phyloP scores from a whole-genome alignment of 1,140 invertebrate genomes.

The Cydia amplana region DNA sequence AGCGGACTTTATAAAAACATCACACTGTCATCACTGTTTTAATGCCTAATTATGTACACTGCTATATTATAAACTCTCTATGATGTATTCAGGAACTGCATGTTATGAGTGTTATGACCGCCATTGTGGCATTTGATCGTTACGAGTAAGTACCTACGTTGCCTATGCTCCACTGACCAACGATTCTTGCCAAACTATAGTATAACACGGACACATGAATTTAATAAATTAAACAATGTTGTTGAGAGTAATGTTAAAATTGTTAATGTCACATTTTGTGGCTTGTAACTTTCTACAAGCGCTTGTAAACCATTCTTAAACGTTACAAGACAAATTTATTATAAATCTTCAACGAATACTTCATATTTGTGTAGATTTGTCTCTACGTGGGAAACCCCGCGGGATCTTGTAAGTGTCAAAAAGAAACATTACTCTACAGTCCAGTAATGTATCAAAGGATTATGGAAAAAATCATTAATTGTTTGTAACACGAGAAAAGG shows the following conservation, averaged over 20 bases:
- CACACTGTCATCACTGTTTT: too few relatives aligned
- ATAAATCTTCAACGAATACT: background rate
- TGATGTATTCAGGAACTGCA: too few relatives aligned
- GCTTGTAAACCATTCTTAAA: conserved; percentile 1
- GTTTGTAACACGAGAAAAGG: background rate
- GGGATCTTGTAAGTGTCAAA: conserved; percentile 2
- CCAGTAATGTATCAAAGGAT: background rate
- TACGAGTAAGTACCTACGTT: too few relatives aligned
- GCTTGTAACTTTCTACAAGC: background rate
- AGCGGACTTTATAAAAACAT: too few relatives aligned
- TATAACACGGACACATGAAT: background rate
- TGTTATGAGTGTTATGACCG: too few relatives aligned
- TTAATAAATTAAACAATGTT: background rate
- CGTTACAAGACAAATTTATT: background rate
- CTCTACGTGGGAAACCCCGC: conserved; percentile 16
- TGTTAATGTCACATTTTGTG: background rate
- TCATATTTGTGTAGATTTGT: conserved; percentile 16
- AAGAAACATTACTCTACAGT: background rate
- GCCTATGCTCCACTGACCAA: too few relatives aligned
- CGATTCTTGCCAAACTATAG: background rate
- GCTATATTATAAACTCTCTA: too few relatives aligned
- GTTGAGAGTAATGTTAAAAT: background rate
- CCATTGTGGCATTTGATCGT: too few relatives aligned
- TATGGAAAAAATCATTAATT: background rate
- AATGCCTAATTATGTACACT: too few relatives aligned